These are phyloP conservation scores for Coreius guichenoti DNA, from an alignment of 2,797 vertebrate species.

Conservation along the genomic window DNA sequence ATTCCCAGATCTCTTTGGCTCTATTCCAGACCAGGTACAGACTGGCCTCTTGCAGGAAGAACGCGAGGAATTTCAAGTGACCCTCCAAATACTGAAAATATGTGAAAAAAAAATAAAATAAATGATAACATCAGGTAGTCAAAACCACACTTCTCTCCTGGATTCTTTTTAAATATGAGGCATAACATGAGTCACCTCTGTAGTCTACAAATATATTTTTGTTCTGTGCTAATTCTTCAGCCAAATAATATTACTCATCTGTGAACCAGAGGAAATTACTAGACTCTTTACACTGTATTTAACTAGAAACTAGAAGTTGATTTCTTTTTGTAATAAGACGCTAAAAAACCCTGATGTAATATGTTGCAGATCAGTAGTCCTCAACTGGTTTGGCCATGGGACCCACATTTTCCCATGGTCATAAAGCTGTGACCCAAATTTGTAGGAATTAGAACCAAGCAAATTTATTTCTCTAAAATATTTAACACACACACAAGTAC, in stretches of 20 bases:
- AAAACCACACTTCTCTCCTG: not conserved
- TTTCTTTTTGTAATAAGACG: not conserved
- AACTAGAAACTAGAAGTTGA: not conserved
- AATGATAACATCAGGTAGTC: not conserved
- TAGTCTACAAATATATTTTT: not conserved
- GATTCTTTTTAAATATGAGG: not conserved
- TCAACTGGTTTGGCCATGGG: no score
- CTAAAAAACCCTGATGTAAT: not conserved
- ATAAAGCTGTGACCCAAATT: no score
- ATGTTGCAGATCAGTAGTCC: not conserved
- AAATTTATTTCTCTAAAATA: no score
- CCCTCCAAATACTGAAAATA: slow-evolving; percentile 92
- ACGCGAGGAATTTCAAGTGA: slow-evolving; percentile 98
- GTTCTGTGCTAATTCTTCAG: not conserved
- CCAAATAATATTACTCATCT: slow-evolving; percentile 7
- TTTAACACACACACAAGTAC: no score
- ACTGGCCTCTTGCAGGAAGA: slow-evolving; percentile 99
- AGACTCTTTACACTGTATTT: not conserved
- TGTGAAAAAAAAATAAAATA: not conserved
- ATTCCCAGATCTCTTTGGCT: slow-evolving; percentile 98
- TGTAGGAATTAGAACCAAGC: no score
- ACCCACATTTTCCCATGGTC: no score
- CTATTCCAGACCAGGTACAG: slow-evolving; percentile 98
- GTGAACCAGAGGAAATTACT: not conserved
- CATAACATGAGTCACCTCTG: not conserved